These are phyloP conservation scores for Carcinoscorpius rotundicauda DNA, from an alignment of 1,140 invertebrate genomes.

Conservation along the genomic window DNA sequence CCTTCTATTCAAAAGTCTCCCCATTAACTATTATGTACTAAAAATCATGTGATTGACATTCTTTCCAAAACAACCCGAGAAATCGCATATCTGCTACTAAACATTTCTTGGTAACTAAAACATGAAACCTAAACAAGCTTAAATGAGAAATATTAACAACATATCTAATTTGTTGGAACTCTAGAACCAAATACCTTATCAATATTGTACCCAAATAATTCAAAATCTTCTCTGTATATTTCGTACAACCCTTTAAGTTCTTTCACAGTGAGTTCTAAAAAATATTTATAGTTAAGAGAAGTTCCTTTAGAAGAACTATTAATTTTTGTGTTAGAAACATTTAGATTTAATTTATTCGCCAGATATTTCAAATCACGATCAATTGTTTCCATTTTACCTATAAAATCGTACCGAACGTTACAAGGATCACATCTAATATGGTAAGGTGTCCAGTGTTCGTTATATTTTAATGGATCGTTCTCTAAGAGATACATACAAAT, in stretches of 20 bases:
- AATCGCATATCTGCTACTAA: no score
- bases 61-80: no score
- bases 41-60: no score
- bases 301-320: neutral
- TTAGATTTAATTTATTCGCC: neutral
- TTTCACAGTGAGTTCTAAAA: slow-evolving; percentile 43
- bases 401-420: slow-evolving; percentile 27
- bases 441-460: slow-evolving; percentile 30
- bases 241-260: slow-evolving; percentile 49
- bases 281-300: slow-evolving; percentile 37
- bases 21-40: no score
- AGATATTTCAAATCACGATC: slow-evolving; percentile 23
- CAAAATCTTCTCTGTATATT: slow-evolving; percentile 59
- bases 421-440: slow-evolving; percentile 29
- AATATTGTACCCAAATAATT: slow-evolving; percentile 66
- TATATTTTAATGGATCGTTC: slow-evolving; percentile 21
- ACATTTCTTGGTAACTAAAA: no score
- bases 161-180: no score
- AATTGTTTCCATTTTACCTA: slow-evolving; percentile 31
- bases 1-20: no score
- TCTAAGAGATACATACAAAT: slow-evolving; percentile 27
- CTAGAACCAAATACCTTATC: slow-evolving; percentile 41
- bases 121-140: no score
- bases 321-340: neutral
- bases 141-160: no score